Evolutionary conservation across 2,888 invertebrate genomes (phyloP), one percentile per base, ranked within the genome.

Genomic region (Pilophorus perplexus): DNA sequence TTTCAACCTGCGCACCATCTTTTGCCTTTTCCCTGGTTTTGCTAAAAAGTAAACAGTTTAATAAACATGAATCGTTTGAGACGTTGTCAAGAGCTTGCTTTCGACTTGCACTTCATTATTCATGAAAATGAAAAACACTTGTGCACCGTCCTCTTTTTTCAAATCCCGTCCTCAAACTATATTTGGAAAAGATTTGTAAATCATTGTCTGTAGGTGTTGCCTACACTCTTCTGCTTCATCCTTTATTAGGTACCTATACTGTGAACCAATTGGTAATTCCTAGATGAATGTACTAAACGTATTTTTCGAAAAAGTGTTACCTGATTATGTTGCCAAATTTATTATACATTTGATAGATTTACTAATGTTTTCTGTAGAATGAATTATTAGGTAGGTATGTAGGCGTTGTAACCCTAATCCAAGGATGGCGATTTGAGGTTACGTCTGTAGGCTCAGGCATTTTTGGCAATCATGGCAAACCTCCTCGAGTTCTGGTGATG

Each of bases 121-220:
- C 14, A 25, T 23, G 6, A 44, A 44, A 18, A 14, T n/a, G n/a
- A 42, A 44, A 8, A 18, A 44, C 18, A 54, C 44, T 60, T 44
- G 20, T n/a, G 60, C 60, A 60, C 60, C 60, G 60, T 60, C 60
- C 60, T 60, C 42, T 44, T 60, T 25, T 60, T 25, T 60, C 44
- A 44, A 27, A 60, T 25, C 60, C 60, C 60, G 60, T 60, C 60
- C 60, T 60, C 18, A 25, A 42, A 52, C n/a, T n/a, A n/a, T n/a
- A n/a, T n/a, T n/a, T n/a, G n/a, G n/a, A n/a, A n/a, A n/a, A n/a
- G n/a, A n/a, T n/a, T n/a, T n/a, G n/a, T n/a, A n/a, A n/a, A n/a
- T n/a, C n/a, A n/a, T n/a, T n/a, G n/a, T n/a, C n/a, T n/a, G n/a
- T n/a, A n/a, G n/a, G n/a, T n/a, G n/a, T n/a, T n/a, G n/a, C n/a